Conservation (phyloP, 2,113 vertebrate species). For the Brienomyrus brachyistius region DNA sequence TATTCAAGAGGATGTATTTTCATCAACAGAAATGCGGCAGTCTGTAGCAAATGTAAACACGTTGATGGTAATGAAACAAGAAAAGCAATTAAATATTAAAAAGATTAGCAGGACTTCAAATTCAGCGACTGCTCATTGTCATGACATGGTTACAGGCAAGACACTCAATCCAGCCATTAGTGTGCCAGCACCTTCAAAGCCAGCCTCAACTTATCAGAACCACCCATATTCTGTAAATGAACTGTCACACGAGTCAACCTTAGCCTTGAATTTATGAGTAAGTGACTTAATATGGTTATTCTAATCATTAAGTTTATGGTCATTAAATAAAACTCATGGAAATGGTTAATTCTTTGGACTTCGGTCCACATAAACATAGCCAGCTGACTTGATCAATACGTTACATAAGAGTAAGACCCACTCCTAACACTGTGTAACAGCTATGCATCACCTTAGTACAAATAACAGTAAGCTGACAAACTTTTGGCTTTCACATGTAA, state of each 20-base stretch:
- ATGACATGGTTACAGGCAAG: neutral
- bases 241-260: neutral
- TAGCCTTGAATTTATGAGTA: neutral
- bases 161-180: neutral
- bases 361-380: neutral
- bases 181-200: neutral
- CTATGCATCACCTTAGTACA: neutral
- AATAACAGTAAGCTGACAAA: neutral
- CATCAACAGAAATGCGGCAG: neutral
- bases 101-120: neutral
- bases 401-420: neutral
- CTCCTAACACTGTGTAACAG: neutral
- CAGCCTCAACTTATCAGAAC: neutral
- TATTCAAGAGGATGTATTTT: neutral
- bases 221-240: neutral
- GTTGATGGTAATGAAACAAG: neutral
- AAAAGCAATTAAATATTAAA: neutral
- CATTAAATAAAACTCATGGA: neutral
- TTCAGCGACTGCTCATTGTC: neutral
- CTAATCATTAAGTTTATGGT: conserved; percentile 3
- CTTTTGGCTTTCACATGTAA: neutral
- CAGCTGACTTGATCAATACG: neutral
- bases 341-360: neutral
- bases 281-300: neutral
- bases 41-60: neutral